Conservation (phyloP, 2,797 vertebrate species). For the Simalia tracyae region DNA sequence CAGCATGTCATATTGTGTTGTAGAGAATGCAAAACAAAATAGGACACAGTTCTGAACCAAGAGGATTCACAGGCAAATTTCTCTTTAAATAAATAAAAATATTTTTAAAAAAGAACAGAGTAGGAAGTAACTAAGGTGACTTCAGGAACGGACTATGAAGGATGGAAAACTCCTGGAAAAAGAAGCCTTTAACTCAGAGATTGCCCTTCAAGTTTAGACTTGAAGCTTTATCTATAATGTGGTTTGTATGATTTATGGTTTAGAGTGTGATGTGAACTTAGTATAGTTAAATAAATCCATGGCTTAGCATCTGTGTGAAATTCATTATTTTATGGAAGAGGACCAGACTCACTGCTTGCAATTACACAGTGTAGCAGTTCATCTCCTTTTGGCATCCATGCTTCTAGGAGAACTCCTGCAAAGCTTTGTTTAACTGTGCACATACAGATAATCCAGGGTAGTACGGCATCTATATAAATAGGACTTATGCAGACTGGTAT, state of each 20-base stretch:
- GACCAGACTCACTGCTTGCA: neutral
- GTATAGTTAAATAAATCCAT: neutral
- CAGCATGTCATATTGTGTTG: conserved; percentile 40
- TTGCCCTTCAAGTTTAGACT: neutral
- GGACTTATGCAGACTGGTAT: neutral
- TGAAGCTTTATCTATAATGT: neutral
- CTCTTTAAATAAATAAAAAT: neutral
- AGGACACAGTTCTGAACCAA: conserved; percentile 36
- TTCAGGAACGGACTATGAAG: neutral
- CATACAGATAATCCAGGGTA: neutral
- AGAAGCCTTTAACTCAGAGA: neutral
- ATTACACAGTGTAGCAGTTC: neutral
- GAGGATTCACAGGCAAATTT: neutral
- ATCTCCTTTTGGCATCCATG: neutral
- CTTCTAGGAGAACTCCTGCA: neutral
- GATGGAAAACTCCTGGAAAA: neutral
- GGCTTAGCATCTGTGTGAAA: neutral
- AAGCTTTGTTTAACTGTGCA: neutral
- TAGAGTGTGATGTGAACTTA: neutral
- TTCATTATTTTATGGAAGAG: neutral
- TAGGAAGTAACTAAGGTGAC: neutral
- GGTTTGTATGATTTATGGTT: neutral
- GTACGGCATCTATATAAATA: neutral
- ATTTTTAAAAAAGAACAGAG: neutral
- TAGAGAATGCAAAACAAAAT: conserved; percentile 47